Evolutionary conservation across 2,797 vertebrate species (phyloP).

Genomic region (Gymnopithys bicolor): DNA sequence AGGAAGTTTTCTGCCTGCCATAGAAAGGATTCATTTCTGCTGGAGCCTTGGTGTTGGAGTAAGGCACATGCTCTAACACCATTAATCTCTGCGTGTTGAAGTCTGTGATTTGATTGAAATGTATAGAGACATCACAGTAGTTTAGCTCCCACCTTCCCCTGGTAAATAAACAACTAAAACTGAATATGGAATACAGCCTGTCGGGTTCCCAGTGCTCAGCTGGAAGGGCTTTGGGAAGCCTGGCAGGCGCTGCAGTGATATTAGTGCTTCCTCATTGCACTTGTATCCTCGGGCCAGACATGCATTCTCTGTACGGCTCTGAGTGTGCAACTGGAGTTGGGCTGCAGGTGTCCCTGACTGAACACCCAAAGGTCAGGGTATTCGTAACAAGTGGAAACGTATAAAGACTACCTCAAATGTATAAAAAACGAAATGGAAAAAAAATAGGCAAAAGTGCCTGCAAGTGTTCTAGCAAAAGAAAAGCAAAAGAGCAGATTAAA

Average conservation of each 20-base stretch:
- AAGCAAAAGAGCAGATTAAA: background rate
- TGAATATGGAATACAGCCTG: background rate
- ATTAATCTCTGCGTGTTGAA: background rate
- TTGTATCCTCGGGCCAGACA: background rate
- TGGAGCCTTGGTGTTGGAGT: background rate
- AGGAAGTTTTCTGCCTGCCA: background rate
- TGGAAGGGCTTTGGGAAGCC: background rate
- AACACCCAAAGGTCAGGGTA: background rate
- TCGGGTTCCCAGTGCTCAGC: background rate
- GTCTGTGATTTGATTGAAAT: background rate
- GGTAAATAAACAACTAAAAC: background rate
- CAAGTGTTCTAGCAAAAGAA: background rate
- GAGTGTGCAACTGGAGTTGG: fast-evolving
- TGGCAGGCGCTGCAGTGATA: background rate
- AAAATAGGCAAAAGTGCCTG: background rate
- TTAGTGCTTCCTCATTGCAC: background rate
- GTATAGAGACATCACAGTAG: background rate
- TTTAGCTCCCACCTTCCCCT: background rate
- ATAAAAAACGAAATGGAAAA: background rate
- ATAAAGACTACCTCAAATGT: background rate
- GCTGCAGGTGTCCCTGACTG: background rate
- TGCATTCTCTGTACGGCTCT: background rate
- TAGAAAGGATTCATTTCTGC: background rate
- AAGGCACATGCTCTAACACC: background rate
- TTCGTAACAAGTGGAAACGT: background rate